A percentile compares a stretch with the other conserved stretches of the same genome.
These are phyloP conservation scores for Morpho helenor DNA, from an alignment of 2,888 invertebrate genomes.

Conservation along the genomic window DNA sequence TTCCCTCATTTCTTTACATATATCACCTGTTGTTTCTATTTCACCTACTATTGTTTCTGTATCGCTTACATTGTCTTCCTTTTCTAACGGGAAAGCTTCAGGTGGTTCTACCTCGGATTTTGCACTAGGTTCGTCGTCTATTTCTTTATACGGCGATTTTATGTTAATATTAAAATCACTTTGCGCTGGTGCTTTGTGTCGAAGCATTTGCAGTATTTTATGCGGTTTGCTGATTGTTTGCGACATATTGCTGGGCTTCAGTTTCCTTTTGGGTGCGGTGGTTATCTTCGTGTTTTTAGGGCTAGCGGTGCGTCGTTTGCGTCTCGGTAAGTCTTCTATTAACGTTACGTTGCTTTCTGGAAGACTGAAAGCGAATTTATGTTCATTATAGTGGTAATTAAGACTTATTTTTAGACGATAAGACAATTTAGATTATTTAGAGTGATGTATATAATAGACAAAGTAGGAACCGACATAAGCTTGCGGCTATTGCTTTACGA, in stretches of 20 bases:
- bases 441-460: too few species aligned
- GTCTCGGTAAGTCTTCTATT: conserved; percentile 52
- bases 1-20: conserved; percentile 62
- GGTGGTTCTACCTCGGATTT: conserved; percentile 55
- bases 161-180: conserved; percentile 23
- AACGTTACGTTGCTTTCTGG: conserved; percentile 54
- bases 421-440: too few species aligned
- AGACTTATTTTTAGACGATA: too few species aligned
- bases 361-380: conserved; percentile 35
- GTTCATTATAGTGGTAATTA: too few species aligned
- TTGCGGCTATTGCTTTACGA: too few species aligned
- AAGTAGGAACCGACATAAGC: too few species aligned
- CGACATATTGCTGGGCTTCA: conserved; percentile 42
- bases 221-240: conserved; percentile 47
- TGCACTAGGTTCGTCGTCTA: conserved; percentile 33
- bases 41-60: conserved; percentile 58
- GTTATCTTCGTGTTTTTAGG: conserved; percentile 47
- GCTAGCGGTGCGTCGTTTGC: conserved; percentile 46
- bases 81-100: conserved; percentile 57
- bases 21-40: conserved; percentile 41
- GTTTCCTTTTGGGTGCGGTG: conserved; percentile 54
- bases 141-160: conserved; percentile 32
- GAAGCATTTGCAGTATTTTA: conserved; percentile 59
- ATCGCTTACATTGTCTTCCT: conserved; percentile 55
- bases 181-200: conserved; percentile 48